These are phyloP conservation scores for Zosterops lateralis DNA, from an alignment of 2,113 vertebrate species.

Conservation along the genomic window DNA sequence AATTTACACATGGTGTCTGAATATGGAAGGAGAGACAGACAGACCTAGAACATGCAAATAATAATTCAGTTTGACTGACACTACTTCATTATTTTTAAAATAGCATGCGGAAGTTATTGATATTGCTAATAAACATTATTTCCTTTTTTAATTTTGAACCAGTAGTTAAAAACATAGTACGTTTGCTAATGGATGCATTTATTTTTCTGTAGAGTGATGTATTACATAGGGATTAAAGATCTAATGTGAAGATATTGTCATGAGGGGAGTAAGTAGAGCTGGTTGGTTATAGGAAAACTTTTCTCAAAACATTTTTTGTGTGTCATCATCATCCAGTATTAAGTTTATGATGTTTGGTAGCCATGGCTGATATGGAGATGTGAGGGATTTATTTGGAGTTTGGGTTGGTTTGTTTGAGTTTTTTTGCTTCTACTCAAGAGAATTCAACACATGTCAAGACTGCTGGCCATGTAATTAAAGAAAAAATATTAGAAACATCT, in stretches of 20 bases:
- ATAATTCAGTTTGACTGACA: not conserved
- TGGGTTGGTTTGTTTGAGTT: not conserved
- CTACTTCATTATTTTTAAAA: not conserved
- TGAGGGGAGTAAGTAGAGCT: not conserved
- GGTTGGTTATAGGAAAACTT: not conserved
- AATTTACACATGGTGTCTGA: not conserved
- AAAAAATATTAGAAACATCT: not conserved
- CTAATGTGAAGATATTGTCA: not conserved
- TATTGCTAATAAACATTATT: not conserved
- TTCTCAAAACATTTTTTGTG: not conserved
- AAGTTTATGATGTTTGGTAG: not conserved
- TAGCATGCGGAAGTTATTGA: not conserved
- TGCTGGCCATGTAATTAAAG: not conserved
- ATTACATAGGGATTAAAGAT: not conserved
- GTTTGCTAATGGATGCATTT: not conserved
- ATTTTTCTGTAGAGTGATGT: not conserved
- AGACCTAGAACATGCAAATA: not conserved
- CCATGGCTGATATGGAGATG: not conserved
- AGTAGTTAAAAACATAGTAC: not conserved
- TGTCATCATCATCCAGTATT: not conserved
- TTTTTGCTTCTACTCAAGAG: not conserved
- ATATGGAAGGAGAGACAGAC: not conserved
- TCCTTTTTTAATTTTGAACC: not conserved
- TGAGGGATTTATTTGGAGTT: not conserved
- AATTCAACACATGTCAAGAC: not conserved